Evolutionary conservation across 2,888 invertebrate species (phyloP).

Genomic region (Nomada ferruginata): DNA sequence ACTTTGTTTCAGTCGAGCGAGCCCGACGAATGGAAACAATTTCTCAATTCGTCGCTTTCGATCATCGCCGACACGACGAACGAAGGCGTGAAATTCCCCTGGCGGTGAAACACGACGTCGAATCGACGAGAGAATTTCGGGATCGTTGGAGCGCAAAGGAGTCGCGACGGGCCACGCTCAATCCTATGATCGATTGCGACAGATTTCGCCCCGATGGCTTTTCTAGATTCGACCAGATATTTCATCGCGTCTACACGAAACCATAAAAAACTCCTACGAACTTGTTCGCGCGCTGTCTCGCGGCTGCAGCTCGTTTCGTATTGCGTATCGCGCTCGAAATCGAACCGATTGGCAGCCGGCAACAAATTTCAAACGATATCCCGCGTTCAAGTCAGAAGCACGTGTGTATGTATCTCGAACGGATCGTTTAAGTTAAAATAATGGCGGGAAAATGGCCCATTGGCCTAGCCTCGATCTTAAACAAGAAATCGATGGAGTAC

Average conservation of each 20-base stretch:
- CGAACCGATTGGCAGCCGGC: conserved; percentile 10
- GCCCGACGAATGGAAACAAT: conserved; percentile 49
- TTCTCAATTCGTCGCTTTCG: conserved; percentile 65
- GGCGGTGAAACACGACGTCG: conserved; percentile 32
- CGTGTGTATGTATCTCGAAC: conserved; percentile 6
- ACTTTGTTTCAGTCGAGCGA: not conserved
- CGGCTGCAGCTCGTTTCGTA: not conserved
- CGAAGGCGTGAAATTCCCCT: conserved; percentile 43
- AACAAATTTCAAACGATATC: conserved; percentile 14
- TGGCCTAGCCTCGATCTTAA: not conserved
- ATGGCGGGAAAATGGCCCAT: not conserved
- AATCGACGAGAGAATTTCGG: conserved; percentile 45
- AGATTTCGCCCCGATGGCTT: conserved; percentile 55
- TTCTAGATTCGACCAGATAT: conserved; percentile 42
- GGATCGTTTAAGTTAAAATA: not conserved
- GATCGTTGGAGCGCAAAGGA: conserved; percentile 55
- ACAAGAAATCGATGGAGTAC: not conserved
- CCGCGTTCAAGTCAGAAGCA: not conserved
- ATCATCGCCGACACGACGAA: conserved; percentile 42
- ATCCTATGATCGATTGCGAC: conserved; percentile 64
- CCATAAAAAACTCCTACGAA: conserved; percentile 4
- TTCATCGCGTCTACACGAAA: not conserved
- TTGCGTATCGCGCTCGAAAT: conserved; percentile 1
- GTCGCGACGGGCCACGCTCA: conserved; percentile 51
- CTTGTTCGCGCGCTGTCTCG: not conserved